These are phyloP conservation scores for Picathartes gymnocephalus DNA, from an alignment of 2,113 vertebrate genomes.

Conservation along the genomic window DNA sequence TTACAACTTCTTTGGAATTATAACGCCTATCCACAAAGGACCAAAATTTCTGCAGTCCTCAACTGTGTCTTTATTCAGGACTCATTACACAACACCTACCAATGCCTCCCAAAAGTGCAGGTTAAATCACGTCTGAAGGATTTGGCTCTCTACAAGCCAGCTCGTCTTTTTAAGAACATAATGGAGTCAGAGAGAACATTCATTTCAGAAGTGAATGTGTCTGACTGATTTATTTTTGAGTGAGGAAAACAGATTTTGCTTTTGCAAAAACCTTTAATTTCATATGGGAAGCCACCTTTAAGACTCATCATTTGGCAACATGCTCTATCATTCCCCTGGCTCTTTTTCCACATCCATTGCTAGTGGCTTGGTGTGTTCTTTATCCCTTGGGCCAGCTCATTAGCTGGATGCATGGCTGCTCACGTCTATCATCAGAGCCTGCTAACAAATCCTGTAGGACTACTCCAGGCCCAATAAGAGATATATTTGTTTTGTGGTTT, in stretches of 20 bases:
- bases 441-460: conserved; percentile 50
- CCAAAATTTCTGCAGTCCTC: not conserved
- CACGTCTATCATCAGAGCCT: conserved; percentile 30
- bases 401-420: conserved; percentile 57
- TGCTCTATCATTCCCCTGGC: not conserved
- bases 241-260: conserved; percentile 48
- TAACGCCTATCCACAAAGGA: conserved; percentile 61
- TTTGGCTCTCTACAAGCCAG: conserved; percentile 33
- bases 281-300: conserved; percentile 58
- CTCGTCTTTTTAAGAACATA: conserved; percentile 63
- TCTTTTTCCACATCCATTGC: conserved; percentile 31
- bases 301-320: conserved; percentile 48
- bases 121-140: conserved; percentile 17
- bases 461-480: conserved; percentile 33
- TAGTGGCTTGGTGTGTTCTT: conserved; percentile 43
- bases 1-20: conserved; percentile 64
- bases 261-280: conserved; percentile 26
- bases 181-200: conserved; percentile 61
- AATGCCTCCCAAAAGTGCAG: not conserved
- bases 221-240: conserved; percentile 41
- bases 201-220: conserved; percentile 50
- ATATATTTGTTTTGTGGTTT: conserved; percentile 62
- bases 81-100: not conserved
- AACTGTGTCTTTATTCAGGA: conserved; percentile 15
- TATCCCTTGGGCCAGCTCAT: conserved; percentile 61